Percentiles rank a stretch among this genome's conserved stretches.
phyloP scores from a whole-genome alignment of 2,888 invertebrate genomes.

The Trilocha varians region DNA sequence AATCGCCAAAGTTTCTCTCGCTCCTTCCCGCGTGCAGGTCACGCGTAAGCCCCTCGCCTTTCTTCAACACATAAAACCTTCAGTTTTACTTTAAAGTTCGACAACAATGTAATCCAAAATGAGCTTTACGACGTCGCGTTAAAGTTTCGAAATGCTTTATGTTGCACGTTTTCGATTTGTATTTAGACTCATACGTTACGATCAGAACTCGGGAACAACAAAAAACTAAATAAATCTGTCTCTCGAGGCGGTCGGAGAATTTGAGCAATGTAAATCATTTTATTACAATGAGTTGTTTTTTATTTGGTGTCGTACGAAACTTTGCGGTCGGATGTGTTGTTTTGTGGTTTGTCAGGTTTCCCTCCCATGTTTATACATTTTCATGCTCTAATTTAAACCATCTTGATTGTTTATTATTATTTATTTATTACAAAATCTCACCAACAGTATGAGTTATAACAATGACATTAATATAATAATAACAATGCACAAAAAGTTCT shows the following conservation, averaged over 20 bases:
- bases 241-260: conserved; percentile 53
- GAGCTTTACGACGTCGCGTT: conserved; percentile 41
- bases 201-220: conserved; percentile 56
- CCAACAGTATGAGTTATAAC: too few species aligned
- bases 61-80: conserved; percentile 47
- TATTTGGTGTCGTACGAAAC: conserved; percentile 41
- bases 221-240: conserved; percentile 60
- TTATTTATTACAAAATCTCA: too few species aligned
- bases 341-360: conserved; percentile 34
- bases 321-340: conserved; percentile 46
- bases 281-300: conserved; percentile 61
- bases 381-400: not conserved
- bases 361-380: conserved; percentile 22
- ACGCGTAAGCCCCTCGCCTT: conserved; percentile 49
- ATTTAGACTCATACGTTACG: conserved; percentile 65
- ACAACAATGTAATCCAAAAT: conserved; percentile 27
- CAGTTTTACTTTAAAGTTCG: conserved; percentile 36
- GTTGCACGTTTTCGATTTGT: conserved; percentile 39
- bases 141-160: conserved; percentile 30
- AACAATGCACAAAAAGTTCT: too few species aligned
- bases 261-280: conserved; percentile 70
- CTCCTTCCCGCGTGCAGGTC: conserved; percentile 36
- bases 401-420: too few species aligned
- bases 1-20: conserved; percentile 44
- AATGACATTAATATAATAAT: too few species aligned